These are phyloP conservation scores for Furcifer pardalis DNA, from an alignment of 2,797 vertebrate species.

Conservation along the genomic window DNA sequence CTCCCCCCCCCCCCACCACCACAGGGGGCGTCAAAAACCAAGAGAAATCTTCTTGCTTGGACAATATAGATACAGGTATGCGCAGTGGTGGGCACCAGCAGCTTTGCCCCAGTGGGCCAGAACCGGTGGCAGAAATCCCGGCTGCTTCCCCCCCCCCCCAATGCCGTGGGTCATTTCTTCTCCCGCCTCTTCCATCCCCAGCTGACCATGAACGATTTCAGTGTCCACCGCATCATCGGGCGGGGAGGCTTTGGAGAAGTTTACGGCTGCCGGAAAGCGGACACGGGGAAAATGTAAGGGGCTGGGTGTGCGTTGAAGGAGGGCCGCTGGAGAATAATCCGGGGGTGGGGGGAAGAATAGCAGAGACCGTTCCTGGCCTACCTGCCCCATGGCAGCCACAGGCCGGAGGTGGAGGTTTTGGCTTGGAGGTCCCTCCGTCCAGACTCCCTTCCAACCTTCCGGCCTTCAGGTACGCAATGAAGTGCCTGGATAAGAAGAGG, in stretches of 20 bases:
- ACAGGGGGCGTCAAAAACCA: too few relatives aligned
- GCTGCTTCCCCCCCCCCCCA: neutral
- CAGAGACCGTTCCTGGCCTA: too few relatives aligned
- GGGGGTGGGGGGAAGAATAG: neutral
- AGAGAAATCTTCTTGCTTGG: too few relatives aligned
- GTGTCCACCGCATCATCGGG: constrained; percentile 97
- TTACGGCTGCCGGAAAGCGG: constrained; percentile 97
- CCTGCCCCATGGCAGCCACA: too few relatives aligned
- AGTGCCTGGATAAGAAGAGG: constrained; percentile 98
- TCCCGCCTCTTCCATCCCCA: constrained; percentile 57
- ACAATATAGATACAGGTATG: too few relatives aligned
- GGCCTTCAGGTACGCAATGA: constrained; percentile 94
- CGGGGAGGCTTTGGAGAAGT: constrained; percentile 97
- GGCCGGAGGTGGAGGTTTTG: too few relatives aligned
- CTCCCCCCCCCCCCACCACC: too few relatives aligned
- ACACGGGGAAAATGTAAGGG: constrained; percentile 98
- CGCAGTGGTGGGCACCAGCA: too few relatives aligned
- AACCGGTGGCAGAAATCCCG: too few relatives aligned
- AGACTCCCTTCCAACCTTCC: constrained; percentile 15
- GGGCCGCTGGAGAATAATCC: neutral
- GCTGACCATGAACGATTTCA: constrained; percentile 99
- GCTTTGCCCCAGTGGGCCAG: too few relatives aligned
- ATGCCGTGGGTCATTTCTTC: neutral
- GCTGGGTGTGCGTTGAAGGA: neutral
- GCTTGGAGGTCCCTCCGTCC: neutral